phyloP scores from a whole-genome alignment of 2,797 vertebrate genomes.

The Eupleurogrammus muticus region DNA sequence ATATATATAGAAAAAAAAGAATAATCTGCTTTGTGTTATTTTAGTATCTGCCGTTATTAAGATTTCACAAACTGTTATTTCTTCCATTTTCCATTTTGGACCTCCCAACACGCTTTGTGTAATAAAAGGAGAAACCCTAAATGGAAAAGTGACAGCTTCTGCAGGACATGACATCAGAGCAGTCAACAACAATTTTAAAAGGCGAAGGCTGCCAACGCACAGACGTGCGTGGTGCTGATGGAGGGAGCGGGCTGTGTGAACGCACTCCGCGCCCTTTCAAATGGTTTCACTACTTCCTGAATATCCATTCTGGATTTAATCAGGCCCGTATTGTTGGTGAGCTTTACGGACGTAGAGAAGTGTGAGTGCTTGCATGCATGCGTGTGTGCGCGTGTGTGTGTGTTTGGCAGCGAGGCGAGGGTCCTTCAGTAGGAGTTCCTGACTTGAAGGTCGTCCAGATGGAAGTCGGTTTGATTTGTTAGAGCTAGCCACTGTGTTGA shows the following conservation, averaged over 20 bases:
- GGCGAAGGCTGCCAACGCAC: constrained; percentile 36
- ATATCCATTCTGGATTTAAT: constrained; percentile 59
- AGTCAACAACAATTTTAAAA: constrained; percentile 55
- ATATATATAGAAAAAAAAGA: constrained; percentile 7
- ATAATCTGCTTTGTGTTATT: constrained; percentile 5
- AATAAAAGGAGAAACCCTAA: constrained; percentile 41
- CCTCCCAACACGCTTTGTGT: constrained; percentile 35
- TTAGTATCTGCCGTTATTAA: neutral
- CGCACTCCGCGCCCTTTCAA: constrained; percentile 46
- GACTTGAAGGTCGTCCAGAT: constrained; percentile 56
- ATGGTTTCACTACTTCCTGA: constrained; percentile 54
- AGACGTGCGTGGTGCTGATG: constrained; percentile 43
- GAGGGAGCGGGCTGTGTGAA: constrained; percentile 54
- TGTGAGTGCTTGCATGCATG: constrained; percentile 3
- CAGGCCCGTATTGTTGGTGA: constrained; percentile 46
- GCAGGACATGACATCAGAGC: constrained; percentile 54
- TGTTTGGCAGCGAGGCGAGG: constrained; percentile 10
- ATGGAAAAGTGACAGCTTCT: constrained; percentile 45
- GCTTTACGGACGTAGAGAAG: constrained; percentile 48
- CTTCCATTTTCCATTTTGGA: constrained; percentile 20
- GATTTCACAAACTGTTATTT: neutral
- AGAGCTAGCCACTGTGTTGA: constrained; percentile 35
- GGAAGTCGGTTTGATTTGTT: constrained; percentile 54
- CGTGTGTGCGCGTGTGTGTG: constrained; percentile 16
- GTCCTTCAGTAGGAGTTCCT: constrained; percentile 40